These are phyloP conservation scores for Heteractis magnifica DNA, from an alignment of 92 coral and sea anemone species.

Conservation along the genomic window DNA sequence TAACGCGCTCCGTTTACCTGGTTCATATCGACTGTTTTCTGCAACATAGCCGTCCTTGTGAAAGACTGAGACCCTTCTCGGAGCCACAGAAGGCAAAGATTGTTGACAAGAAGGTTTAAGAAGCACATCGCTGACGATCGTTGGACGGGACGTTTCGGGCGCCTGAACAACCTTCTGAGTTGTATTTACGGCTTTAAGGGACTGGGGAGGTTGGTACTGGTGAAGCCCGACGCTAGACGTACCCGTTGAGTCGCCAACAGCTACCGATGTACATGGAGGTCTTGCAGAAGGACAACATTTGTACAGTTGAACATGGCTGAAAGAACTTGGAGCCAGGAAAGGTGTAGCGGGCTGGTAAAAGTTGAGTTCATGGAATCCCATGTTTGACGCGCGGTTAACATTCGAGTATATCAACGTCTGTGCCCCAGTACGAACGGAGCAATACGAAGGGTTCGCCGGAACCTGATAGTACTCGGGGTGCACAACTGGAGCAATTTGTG, in stretches of 20 bases:
- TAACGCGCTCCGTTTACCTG: too few relatives aligned
- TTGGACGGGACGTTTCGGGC: not conserved
- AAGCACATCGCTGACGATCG: not conserved
- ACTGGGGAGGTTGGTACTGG: not conserved
- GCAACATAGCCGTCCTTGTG: too few relatives aligned
- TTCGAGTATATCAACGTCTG: not conserved
- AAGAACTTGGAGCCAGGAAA: not conserved
- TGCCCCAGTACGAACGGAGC: not conserved
- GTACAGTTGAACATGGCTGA: not conserved
- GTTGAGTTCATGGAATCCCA: not conserved
- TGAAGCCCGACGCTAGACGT: not conserved
- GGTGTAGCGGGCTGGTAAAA: not conserved
- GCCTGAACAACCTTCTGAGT: not conserved
- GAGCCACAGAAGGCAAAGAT: not conserved
- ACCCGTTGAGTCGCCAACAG: not conserved
- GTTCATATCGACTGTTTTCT: too few relatives aligned
- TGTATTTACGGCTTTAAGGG: not conserved
- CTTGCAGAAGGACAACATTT: not conserved
- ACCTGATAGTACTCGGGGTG: not conserved
- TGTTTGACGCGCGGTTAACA: not conserved
- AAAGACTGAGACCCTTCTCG: too few relatives aligned
- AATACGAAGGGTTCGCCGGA: not conserved
- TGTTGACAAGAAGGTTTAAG: not conserved
- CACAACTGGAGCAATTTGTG: not conserved
- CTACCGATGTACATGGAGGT: not conserved